Evolutionary conservation across 2,888 invertebrate species (phyloP).

Genomic region (Eucriotettix oculatus): DNA sequence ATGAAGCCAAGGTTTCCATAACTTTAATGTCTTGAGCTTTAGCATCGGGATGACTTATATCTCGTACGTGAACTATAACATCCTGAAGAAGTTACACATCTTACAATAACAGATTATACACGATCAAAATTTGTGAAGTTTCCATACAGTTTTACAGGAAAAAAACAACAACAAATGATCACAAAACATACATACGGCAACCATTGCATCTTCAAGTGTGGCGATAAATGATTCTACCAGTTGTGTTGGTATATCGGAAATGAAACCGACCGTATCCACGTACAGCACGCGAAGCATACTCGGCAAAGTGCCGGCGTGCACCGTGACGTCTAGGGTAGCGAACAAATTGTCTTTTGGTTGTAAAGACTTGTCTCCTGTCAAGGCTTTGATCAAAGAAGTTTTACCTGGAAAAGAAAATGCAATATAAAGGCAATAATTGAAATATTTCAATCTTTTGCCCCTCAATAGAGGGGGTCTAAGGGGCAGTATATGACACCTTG

Average conservation of each 20-base stretch:
- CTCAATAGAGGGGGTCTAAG: too few species aligned
- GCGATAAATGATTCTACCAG: constrained; percentile 64
- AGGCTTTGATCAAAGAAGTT: constrained; percentile 59
- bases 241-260: constrained; percentile 63
- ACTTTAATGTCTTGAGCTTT: constrained; percentile 53
- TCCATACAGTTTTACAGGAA: too few species aligned
- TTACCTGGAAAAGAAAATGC: constrained; percentile 29
- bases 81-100: constrained; percentile 33
- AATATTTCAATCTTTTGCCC: too few species aligned
- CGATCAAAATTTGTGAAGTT: constrained; percentile 1
- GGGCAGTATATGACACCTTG: too few species aligned
- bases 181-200: constrained; percentile 35
- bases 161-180: background rate
- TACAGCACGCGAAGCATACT: constrained; percentile 47
- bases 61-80: constrained; percentile 61
- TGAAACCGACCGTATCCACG: constrained; percentile 77
- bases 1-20: constrained; percentile 37
- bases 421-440: background rate
- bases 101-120: constrained; percentile 4
- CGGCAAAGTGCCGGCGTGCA: constrained; percentile 52
- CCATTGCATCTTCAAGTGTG: constrained; percentile 62
- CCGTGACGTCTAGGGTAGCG: constrained; percentile 72
- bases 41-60: constrained; percentile 56
- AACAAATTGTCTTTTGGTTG: constrained; percentile 58
- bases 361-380: constrained; percentile 48